Evolutionary conservation across 2,888 invertebrate species (phyloP).

Genomic region (Stenichneumon culpator): DNA sequence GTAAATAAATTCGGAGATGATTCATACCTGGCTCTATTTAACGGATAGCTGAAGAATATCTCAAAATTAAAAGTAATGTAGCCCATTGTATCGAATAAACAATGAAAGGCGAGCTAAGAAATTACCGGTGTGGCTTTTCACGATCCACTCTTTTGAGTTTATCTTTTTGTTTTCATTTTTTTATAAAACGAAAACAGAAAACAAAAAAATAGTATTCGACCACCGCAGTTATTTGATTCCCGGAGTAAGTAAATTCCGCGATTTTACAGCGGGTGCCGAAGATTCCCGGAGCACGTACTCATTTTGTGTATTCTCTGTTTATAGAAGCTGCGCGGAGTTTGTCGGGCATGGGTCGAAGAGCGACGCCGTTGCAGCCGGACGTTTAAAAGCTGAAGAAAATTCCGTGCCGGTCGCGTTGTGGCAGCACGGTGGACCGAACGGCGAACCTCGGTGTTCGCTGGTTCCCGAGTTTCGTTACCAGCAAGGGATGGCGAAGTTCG

Average conservation of each 20-base stretch:
- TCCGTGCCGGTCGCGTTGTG: conserved; percentile 67
- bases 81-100: conserved; percentile 6
- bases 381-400: conserved; percentile 66
- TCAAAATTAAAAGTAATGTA: not conserved
- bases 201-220: conserved; percentile 31
- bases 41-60: not conserved
- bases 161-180: conserved; percentile 5
- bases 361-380: conserved; percentile 60
- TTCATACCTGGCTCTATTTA: not conserved
- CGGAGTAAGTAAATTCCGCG: conserved; percentile 64
- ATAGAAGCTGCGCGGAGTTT: conserved; percentile 70
- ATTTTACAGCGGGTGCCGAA: conserved; percentile 43
- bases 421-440: conserved; percentile 63
- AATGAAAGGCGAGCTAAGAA: not conserved
- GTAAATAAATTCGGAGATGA: not conserved
- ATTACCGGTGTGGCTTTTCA: not conserved
- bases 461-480: not conserved
- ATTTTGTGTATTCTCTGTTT: conserved; percentile 72
- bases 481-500: not conserved
- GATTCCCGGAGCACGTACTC: conserved; percentile 39
- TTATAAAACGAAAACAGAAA: conserved; percentile 8
- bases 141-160: not conserved
- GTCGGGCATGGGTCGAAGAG: conserved; percentile 55
- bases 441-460: conserved; percentile 65
- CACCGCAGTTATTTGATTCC: conserved; percentile 51